Percentiles rank a stretch among this genome's conserved stretches.
Conservation (phyloP, 1,140 invertebrate species). For the Drosophila funebris region DNA sequence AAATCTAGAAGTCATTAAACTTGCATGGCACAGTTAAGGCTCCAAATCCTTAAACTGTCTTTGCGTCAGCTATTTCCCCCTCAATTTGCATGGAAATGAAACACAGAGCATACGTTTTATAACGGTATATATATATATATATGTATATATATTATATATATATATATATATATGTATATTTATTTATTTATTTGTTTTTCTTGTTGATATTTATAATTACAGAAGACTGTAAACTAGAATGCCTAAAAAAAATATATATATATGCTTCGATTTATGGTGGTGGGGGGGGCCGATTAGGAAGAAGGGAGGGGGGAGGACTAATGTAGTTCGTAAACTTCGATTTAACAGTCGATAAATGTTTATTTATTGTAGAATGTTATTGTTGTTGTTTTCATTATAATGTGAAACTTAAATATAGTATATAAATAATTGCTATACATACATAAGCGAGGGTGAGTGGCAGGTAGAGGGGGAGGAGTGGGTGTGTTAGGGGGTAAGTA, state of each 20-base stretch:
- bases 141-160: too few species aligned
- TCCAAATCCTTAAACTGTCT: too few species aligned
- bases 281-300: too few species aligned
- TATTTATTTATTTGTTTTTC: slow-evolving; percentile 6
- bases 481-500: slow-evolving; percentile 25
- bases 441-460: not conserved
- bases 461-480: slow-evolving; percentile 3
- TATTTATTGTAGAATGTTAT: slow-evolving; percentile 1
- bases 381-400: not conserved
- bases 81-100: too few species aligned
- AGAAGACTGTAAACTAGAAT: slow-evolving; percentile 25
- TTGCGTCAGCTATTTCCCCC: too few species aligned
- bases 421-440: slow-evolving; percentile 45
- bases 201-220: slow-evolving; percentile 40
- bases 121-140: slow-evolving; percentile 1
- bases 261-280: not conserved
- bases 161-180: slow-evolving; percentile 1
- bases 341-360: slow-evolving; percentile 25
- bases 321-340: slow-evolving; percentile 26
- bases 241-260: slow-evolving; percentile 32
- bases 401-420: slow-evolving; percentile 11
- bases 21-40: too few species aligned
- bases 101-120: slow-evolving; percentile 11
- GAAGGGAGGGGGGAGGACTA: slow-evolving; percentile 4
- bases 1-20: too few species aligned